Evolutionary conservation across 2,113 vertebrate species (phyloP).

Genomic region (Mormyrus lacerda): DNA sequence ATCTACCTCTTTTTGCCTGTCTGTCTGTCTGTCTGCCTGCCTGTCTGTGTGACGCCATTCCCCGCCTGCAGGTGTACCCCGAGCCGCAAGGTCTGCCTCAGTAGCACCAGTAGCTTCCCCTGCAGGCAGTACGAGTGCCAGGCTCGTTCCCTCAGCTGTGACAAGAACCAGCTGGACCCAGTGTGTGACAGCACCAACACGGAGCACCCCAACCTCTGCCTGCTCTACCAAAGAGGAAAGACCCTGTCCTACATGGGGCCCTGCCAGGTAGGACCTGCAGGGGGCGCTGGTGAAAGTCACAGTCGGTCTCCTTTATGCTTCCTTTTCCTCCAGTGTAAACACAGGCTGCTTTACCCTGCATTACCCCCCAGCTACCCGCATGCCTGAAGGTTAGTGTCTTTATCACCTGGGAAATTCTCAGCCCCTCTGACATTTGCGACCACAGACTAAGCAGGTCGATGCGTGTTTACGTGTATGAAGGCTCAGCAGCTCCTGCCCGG

Average conservation of each 20-base stretch:
- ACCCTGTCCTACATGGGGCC: conserved; percentile 80
- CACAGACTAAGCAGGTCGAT: not conserved
- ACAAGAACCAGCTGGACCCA: conserved; percentile 71
- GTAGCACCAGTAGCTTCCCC: conserved; percentile 69
- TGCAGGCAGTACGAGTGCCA: conserved; percentile 84
- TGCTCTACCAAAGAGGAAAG: conserved; percentile 81
- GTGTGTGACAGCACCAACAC: conserved; percentile 82
- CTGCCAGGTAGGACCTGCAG: conserved; percentile 75
- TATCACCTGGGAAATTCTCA: not conserved
- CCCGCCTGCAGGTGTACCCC: conserved; percentile 58
- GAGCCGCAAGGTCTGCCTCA: conserved; percentile 84
- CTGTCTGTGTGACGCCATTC: not conserved
- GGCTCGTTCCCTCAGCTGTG: conserved; percentile 68
- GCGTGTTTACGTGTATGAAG: not conserved
- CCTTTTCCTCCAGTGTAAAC: not conserved
- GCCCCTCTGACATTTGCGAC: not conserved
- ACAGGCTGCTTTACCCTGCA: not conserved
- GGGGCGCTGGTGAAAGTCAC: not conserved
- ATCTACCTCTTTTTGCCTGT: not conserved
- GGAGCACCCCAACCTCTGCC: conserved; percentile 75
- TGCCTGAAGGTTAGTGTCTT: no score
- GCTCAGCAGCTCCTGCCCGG: not conserved
- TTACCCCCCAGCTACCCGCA: no score
- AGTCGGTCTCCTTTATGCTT: not conserved
- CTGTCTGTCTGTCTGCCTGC: not conserved